These are phyloP conservation scores for Ascaphus truei DNA, from an alignment of 2,113 vertebrate genomes.

Conservation along the genomic window DNA sequence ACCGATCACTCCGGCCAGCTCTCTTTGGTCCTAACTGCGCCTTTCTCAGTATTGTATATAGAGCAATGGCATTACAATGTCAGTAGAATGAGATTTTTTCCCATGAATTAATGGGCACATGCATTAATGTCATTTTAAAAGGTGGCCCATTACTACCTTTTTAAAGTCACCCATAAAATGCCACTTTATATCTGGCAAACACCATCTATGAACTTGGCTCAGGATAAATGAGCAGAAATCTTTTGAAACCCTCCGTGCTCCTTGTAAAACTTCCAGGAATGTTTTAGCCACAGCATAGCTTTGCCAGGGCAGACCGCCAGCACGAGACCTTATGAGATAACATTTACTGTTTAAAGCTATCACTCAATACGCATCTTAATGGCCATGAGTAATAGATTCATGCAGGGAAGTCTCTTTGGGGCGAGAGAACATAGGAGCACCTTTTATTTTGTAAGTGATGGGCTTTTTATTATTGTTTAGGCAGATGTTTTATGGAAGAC, in stretches of 20 bases:
- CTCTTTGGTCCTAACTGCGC: background rate
- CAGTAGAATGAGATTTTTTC: constrained; percentile 22
- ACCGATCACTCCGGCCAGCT: background rate
- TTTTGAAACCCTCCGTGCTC: constrained; percentile 48
- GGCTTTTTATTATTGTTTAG: too few relatives aligned
- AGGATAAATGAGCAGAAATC: constrained; percentile 47
- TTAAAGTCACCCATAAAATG: constrained; percentile 49
- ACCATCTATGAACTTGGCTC: constrained; percentile 42
- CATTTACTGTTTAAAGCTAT: constrained; percentile 44
- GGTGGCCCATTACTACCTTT: constrained; percentile 39
- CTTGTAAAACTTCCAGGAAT: constrained; percentile 50
- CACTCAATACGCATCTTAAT: constrained; percentile 5
- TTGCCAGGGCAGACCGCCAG: constrained; percentile 47
- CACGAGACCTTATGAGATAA: constrained; percentile 45
- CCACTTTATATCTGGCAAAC: constrained; percentile 42
- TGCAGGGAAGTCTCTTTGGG: background rate
- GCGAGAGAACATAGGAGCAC: background rate
- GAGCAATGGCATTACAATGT: constrained; percentile 21
- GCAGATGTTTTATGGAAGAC: too few relatives aligned
- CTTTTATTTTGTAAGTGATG: too few relatives aligned
- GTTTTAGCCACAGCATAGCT: constrained; percentile 51
- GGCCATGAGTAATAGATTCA: background rate
- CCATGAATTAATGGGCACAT: constrained; percentile 39
- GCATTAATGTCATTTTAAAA: constrained; percentile 47
- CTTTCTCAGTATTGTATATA: background rate